Percentiles rank a stretch among this genome's conserved stretches.
Conservation (phyloP, 2,888 invertebrate species). For the Leistus spinibarbis region DNA sequence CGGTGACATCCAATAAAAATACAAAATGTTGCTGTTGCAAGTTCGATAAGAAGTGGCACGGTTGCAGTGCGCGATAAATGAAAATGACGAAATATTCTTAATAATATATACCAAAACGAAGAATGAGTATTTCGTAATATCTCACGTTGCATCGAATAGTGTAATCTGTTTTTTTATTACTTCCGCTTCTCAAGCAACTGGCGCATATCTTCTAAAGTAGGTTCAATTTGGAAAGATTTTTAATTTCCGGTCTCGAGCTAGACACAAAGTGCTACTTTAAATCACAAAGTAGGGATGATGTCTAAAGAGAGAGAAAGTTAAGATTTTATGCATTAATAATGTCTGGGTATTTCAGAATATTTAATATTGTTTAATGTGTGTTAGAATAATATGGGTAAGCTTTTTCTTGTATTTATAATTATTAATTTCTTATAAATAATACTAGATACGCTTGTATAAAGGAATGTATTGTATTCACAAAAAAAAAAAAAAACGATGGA, state of each 20-base stretch:
- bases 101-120: not conserved
- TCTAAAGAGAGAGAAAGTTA: not conserved
- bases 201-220: slow-evolving; percentile 25
- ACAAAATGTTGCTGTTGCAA: not conserved
- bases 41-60: not conserved
- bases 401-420: too few species aligned
- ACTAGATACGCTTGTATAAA: too few species aligned
- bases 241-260: slow-evolving; percentile 33
- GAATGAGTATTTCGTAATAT: slow-evolving; percentile 5
- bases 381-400: too few species aligned
- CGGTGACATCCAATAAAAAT: too few species aligned
- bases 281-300: slow-evolving; percentile 33
- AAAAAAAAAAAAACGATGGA: too few species aligned
- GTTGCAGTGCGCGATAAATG: not conserved
- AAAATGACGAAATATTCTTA: not conserved
- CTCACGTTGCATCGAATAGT: slow-evolving; percentile 22
- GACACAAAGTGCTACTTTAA: slow-evolving; percentile 38
- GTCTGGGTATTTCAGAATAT: not conserved
- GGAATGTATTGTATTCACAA: too few species aligned
- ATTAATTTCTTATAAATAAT: too few species aligned
- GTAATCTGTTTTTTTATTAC: slow-evolving; percentile 37
- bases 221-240: slow-evolving; percentile 36
- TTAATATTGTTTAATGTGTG: not conserved
- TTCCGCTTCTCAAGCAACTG: slow-evolving; percentile 28
- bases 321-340: not conserved